phyloP scores from a whole-genome alignment of 2,113 vertebrate genomes.

The Oenanthe oenanthe region DNA sequence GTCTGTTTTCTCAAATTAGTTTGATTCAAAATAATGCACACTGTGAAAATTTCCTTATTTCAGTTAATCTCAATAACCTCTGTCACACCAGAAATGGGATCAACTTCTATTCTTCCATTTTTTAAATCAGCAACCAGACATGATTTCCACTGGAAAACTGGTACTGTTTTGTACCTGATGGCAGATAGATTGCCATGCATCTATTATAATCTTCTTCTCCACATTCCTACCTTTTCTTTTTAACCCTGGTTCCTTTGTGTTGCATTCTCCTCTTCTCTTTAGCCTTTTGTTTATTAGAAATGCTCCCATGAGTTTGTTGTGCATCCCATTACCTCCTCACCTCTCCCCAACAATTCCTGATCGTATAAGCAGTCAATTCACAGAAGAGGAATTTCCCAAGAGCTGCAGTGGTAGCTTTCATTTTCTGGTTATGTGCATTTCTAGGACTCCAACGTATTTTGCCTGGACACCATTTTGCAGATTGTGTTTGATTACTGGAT shows the following conservation, averaged over 20 bases:
- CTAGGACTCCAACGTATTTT: neutral
- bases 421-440: neutral
- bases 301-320: neutral
- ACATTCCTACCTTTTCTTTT: neutral
- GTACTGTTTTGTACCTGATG: neutral
- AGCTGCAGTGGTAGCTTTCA: neutral
- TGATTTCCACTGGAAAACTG: neutral
- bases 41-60: neutral
- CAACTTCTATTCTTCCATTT: neutral
- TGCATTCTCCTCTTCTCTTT: neutral
- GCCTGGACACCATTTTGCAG: neutral
- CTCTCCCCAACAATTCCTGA: neutral
- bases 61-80: neutral
- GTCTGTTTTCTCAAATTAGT: neutral
- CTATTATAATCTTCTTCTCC: neutral
- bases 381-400: neutral
- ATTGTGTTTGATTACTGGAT: neutral
- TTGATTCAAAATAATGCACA: neutral
- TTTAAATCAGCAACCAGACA: neutral
- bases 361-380: neutral
- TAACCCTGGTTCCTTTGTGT: neutral
- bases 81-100: neutral
- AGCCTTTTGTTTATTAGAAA: neutral
- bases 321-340: fast-evolving
- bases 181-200: neutral